Evolutionary conservation across 2,888 invertebrate genomes (phyloP).

Genomic region (Bruchidius siliquastri): DNA sequence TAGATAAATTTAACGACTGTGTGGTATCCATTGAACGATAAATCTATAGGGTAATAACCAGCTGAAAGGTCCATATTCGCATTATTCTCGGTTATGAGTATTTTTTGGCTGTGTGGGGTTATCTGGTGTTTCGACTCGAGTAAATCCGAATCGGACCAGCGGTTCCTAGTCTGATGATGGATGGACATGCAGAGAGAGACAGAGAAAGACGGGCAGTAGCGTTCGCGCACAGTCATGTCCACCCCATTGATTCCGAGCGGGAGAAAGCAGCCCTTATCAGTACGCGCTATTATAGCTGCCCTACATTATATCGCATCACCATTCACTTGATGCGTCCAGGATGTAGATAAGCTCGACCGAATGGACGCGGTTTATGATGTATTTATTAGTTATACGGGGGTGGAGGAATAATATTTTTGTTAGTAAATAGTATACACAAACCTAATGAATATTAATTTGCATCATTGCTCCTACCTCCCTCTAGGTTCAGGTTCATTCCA

Average conservation of each 20-base stretch:
- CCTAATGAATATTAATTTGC: no score
- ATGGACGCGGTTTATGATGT: constrained; percentile 20
- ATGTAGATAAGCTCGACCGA: constrained; percentile 21
- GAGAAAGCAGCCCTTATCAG: constrained; percentile 11
- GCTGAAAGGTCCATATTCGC: background rate
- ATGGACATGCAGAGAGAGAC: constrained; percentile 14
- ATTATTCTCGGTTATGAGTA: background rate
- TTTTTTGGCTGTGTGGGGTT: constrained; percentile 1
- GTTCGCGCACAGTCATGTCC: constrained; percentile 40
- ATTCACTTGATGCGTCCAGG: constrained; percentile 24
- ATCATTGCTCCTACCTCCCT: no score
- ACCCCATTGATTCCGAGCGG: constrained; percentile 37
- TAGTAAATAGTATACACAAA: background rate
- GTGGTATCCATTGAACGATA: background rate
- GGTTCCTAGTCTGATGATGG: constrained; percentile 32
- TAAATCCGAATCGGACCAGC: constrained; percentile 25
- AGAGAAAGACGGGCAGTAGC: constrained; percentile 12
- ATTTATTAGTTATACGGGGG: constrained; percentile 20
- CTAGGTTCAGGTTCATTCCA: no score
- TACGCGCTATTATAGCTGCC: constrained; percentile 1
- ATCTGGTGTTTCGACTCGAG: constrained; percentile 30
- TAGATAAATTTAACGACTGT: background rate
- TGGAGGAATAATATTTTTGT: background rate
- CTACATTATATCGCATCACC: background rate
- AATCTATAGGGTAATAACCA: background rate